Conservation (phyloP, 1,140 invertebrate species). For the Galendromus occidentalis region DNA sequence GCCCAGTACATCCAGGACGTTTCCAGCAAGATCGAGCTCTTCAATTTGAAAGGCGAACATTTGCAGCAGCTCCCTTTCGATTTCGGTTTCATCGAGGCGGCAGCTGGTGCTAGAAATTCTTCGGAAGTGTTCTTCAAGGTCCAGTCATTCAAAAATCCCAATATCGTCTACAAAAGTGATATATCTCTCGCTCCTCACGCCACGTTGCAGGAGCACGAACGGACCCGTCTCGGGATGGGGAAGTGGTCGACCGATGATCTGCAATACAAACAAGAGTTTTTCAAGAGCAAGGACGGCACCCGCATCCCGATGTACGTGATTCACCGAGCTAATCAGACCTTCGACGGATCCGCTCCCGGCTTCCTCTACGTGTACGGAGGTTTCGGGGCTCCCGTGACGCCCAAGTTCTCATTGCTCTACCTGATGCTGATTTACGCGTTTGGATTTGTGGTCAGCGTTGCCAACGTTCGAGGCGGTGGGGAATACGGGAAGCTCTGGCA, state of each 20-base stretch:
- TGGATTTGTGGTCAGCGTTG: slow-evolving; percentile 63
- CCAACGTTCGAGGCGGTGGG: slow-evolving; percentile 86
- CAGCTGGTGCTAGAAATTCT: slow-evolving; percentile 62
- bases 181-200: slow-evolving; percentile 21
- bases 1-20: slow-evolving; percentile 83
- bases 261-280: slow-evolving; percentile 63
- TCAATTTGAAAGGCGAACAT: slow-evolving; percentile 49
- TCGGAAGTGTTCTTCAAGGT: slow-evolving; percentile 84
- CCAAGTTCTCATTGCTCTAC: slow-evolving; percentile 56
- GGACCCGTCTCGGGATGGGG: slow-evolving; percentile 20
- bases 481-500: slow-evolving; percentile 97
- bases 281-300: slow-evolving; percentile 78
- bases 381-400: slow-evolving; percentile 77
- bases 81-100: slow-evolving; percentile 52
- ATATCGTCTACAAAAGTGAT: slow-evolving; percentile 67
- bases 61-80: slow-evolving; percentile 48
- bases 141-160: slow-evolving; percentile 76
- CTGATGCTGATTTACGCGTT: slow-evolving; percentile 77
- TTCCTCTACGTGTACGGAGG: slow-evolving; percentile 93
- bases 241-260: slow-evolving; percentile 21
- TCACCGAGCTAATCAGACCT: slow-evolving; percentile 25
- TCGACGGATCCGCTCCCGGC: slow-evolving; percentile 48
- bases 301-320: slow-evolving; percentile 95
- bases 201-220: slow-evolving; percentile 12
- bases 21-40: slow-evolving; percentile 58